phyloP scores from a whole-genome alignment of 2,888 invertebrate species.

The Plagodis dolabraria region DNA sequence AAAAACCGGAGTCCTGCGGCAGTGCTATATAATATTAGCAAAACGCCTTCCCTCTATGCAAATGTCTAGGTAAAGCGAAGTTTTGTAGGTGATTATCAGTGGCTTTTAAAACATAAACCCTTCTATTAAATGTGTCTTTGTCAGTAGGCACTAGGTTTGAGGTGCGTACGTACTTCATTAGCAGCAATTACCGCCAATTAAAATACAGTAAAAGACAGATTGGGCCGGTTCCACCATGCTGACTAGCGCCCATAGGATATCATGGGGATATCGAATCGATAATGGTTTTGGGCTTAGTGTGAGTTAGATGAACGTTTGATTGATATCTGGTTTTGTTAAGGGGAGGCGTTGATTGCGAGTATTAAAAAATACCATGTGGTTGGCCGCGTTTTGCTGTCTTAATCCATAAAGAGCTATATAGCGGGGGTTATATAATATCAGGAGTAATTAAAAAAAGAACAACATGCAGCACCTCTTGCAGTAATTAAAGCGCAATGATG shows the following conservation, averaged over 20 bases:
- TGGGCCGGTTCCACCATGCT: slow-evolving; percentile 39
- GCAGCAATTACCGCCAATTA: slow-evolving; percentile 74
- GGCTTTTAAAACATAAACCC: too few relatives aligned
- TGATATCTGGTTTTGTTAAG: slow-evolving; percentile 64
- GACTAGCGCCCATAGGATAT: slow-evolving; percentile 40
- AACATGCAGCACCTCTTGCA: too few relatives aligned
- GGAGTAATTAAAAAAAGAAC: too few relatives aligned
- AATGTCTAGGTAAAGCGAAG: too few relatives aligned
- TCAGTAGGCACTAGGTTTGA: slow-evolving; percentile 6
- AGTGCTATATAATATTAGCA: too few relatives aligned
- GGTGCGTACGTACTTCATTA: slow-evolving; percentile 42
- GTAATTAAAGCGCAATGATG: too few relatives aligned
- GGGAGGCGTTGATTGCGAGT: slow-evolving; percentile 32
- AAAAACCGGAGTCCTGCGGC: too few relatives aligned
- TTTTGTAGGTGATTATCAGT: too few relatives aligned
- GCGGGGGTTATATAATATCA: too few relatives aligned
- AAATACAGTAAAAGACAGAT: slow-evolving; percentile 59
- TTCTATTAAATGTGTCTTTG: not conserved
- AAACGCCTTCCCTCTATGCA: too few relatives aligned
- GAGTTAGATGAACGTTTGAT: slow-evolving; percentile 42
- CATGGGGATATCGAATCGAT: slow-evolving; percentile 69
- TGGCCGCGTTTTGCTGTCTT: too few relatives aligned
- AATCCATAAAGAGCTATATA: too few relatives aligned
- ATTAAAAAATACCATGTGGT: not conserved
- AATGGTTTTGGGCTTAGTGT: slow-evolving; percentile 52